phyloP scores from a whole-genome alignment of 2,113 vertebrate species.

The Triplophysa siluroides region DNA sequence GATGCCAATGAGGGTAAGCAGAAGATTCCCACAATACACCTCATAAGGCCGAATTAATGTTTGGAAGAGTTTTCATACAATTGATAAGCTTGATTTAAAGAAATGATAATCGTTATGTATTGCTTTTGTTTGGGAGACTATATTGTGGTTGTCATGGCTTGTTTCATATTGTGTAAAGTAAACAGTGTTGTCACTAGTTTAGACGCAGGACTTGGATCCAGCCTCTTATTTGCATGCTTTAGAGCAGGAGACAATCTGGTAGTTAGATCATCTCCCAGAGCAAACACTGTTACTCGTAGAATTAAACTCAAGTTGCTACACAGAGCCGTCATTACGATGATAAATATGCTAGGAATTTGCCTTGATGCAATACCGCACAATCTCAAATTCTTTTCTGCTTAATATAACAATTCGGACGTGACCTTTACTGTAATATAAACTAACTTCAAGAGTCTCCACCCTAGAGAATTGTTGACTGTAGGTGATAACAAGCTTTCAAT shows the following conservation, averaged over 20 bases:
- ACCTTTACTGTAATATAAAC: constrained; percentile 12
- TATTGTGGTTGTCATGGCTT: background rate
- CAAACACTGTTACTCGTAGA: background rate
- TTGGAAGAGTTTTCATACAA: background rate
- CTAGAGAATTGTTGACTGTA: constrained; percentile 63
- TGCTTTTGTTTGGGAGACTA: constrained; percentile 11
- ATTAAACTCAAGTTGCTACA: background rate
- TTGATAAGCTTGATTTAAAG: background rate
- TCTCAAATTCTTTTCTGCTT: background rate
- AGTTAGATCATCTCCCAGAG: background rate
- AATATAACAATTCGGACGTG: background rate
- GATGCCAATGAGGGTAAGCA: constrained; percentile 93
- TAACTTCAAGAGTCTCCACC: constrained; percentile 44
- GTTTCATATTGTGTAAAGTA: background rate
- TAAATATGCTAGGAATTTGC: constrained; percentile 22
- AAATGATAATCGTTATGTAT: background rate
- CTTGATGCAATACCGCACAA: constrained; percentile 3
- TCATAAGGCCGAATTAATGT: background rate
- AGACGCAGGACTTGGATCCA: background rate
- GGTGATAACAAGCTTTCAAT: constrained; percentile 51
- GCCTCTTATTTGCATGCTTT: constrained; percentile 16
- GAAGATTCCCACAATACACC: background rate
- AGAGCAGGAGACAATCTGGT: background rate
- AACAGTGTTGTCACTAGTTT: background rate
- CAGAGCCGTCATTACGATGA: background rate